Evolutionary conservation across 2,888 invertebrate species (phyloP).

Genomic region (Pardosa pseudoannulata): DNA sequence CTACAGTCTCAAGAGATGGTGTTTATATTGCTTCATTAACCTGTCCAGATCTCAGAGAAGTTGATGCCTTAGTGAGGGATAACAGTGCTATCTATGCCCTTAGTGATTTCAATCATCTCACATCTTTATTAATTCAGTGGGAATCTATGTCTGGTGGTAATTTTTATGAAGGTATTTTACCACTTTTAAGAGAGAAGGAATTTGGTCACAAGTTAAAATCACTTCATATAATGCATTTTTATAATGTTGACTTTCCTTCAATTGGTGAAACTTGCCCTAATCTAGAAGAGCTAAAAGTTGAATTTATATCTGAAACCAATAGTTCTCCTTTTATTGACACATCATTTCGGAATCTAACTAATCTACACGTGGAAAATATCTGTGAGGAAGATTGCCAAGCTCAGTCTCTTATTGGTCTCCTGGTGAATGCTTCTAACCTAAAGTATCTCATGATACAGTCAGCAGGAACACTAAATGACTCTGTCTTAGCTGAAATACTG

Average conservation of each 20-base stretch:
- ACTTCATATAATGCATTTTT: constrained; percentile 40
- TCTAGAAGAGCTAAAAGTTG: constrained; percentile 37
- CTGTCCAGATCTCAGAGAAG: constrained; percentile 46
- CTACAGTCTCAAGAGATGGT: constrained; percentile 1
- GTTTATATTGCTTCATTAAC: constrained; percentile 58
- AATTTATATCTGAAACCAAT: constrained; percentile 29
- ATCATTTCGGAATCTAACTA: constrained; percentile 25
- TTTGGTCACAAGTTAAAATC: constrained; percentile 33
- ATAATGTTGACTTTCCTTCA: constrained; percentile 42
- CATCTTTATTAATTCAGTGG: constrained; percentile 55
- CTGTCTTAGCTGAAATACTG: constrained; percentile 30
- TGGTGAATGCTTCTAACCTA: constrained; percentile 33
- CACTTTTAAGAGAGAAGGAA: constrained; percentile 18
- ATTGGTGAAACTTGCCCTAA: constrained; percentile 38
- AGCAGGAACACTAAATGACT: constrained; percentile 32
- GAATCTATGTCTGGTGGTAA: constrained; percentile 33
- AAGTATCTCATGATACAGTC: background rate
- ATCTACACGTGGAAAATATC: constrained; percentile 31
- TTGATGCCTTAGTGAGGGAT: constrained; percentile 35
- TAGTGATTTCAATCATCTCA: constrained; percentile 42
- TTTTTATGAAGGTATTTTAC: constrained; percentile 38
- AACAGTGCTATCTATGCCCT: constrained; percentile 49
- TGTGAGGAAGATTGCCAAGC: background rate
- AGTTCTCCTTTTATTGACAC: background rate
- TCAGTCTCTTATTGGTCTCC: constrained; percentile 16